Base-by-base conservation (phyloP, 2,888 invertebrate species). In the Agrilus biguttatus region DNA sequence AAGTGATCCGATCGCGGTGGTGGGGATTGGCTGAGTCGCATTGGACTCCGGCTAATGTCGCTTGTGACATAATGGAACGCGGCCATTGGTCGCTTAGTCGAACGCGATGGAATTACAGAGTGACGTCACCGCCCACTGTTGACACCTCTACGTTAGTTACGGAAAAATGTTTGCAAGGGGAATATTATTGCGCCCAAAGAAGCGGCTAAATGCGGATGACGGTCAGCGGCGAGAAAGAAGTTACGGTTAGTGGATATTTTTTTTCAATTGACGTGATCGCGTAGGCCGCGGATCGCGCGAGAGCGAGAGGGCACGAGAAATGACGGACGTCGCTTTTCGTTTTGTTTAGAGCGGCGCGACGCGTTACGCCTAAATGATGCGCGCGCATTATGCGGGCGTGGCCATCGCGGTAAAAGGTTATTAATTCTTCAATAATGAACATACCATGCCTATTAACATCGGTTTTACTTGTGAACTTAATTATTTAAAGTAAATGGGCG, bases 101-200 rank as follows among this genome's bases (percentile, higher is more conserved):
- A 56, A 58, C 53, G 56, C 58, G 60, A 63, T 61, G 61, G 61
- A 53, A 61, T 58, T 58, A 58, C 52, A 45, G 34, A 41, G 28
- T 19, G 17, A n/a, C 38, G 47, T 40, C 41, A 47, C 50, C 56
- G 56, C 63, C 63, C 50, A 44, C 48, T 51, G 54, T 56, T 58
- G 52, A 58, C 59, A 57, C 60, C 58, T 58, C 53, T 58, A 47
- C 46, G 40, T 45, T 40, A 45, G 44, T 42, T 44, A 42, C 37
- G 50, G 54, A 58, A 59, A 58, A 56, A 42, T 40, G 37, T 40
- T 17, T 38, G 21, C 42, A 42, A 41, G 33, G 43, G 14, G 36
- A 36, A 36, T 8, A 10, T 14, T 14, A 10, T 17, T 17, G 14
- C 14, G 14, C 35, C 35, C 13, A 35, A 35, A 14, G 14, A 17